phyloP scores from a whole-genome alignment of 2,888 invertebrate species.

The Drosophila setosimentum region DNA sequence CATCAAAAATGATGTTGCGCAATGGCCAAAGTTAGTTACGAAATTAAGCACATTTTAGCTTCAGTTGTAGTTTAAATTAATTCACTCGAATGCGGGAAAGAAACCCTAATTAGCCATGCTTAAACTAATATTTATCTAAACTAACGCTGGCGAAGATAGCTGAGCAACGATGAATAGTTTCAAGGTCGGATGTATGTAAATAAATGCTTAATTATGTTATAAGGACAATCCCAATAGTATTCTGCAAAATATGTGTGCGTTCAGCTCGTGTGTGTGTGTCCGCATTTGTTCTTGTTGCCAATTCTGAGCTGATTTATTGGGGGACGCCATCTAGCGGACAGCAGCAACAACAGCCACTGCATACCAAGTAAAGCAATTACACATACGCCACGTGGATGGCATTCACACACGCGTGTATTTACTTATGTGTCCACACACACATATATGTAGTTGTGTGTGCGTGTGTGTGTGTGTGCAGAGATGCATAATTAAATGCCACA shows the following conservation, averaged over 20 bases:
- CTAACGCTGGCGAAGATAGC: not conserved
- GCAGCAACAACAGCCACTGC: not conserved
- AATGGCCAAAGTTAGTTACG: constrained; percentile 5
- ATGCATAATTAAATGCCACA: constrained; percentile 59
- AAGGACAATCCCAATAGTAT: constrained; percentile 47
- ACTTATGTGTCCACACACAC: not conserved
- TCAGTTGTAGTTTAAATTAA: not conserved
- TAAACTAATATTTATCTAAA: not conserved
- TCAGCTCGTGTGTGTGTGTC: constrained; percentile 14
- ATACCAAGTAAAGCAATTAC: constrained; percentile 26
- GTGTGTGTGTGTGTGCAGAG: constrained; percentile 24
- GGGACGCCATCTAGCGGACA: constrained; percentile 38
- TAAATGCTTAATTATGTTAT: constrained; percentile 57
- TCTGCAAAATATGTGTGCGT: constrained; percentile 16
- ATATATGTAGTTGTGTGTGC: not conserved
- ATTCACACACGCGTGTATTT: constrained; percentile 10
- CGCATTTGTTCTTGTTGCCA: constrained; percentile 7
- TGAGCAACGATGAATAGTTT: not conserved
- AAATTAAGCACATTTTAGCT: not conserved
- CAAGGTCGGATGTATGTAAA: constrained; percentile 25
- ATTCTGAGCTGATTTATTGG: constrained; percentile 32
- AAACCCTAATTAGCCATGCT: not conserved
- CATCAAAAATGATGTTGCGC: constrained; percentile 33
- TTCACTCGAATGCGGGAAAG: not conserved
- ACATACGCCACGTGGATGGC: constrained; percentile 38